These are phyloP conservation scores for Molossus alvarezi DNA, from an alignment of 2,797 vertebrate genomes.

Conservation along the genomic window DNA sequence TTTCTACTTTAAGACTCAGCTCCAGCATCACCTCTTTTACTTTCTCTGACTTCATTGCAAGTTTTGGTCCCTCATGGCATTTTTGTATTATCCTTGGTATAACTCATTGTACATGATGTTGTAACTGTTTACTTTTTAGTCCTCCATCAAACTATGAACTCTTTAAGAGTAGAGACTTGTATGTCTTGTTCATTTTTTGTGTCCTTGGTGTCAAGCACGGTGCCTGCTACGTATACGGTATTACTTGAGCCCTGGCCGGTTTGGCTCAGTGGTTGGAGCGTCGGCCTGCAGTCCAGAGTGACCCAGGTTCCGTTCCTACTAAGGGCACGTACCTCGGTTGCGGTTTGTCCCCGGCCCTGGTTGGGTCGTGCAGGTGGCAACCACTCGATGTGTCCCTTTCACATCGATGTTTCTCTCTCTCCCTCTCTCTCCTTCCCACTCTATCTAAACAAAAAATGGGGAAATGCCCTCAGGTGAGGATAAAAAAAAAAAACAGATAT, in stretches of 20 bases:
- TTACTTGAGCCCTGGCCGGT: not conserved
- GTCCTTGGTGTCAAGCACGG: slow-evolving; percentile 20
- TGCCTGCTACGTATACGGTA: slow-evolving; percentile 29
- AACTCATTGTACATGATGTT: not conserved
- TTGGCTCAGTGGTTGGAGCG: too few species aligned
- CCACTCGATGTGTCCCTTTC: too few species aligned
- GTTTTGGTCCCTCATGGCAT: not conserved
- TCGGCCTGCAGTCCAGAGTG: too few species aligned
- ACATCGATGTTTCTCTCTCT: too few species aligned
- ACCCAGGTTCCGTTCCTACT: too few species aligned
- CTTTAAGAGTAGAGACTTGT: slow-evolving; percentile 33
- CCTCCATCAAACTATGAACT: slow-evolving; percentile 28
- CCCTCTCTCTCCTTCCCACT: too few species aligned
- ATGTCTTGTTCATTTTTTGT: slow-evolving; percentile 47
- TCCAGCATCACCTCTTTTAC: not conserved
- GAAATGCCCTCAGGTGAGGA: too few species aligned
- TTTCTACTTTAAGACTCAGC: slow-evolving; percentile 4
- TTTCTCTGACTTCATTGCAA: slow-evolving; percentile 30
- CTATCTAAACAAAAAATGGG: too few species aligned
- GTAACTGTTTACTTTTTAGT: slow-evolving; percentile 38
- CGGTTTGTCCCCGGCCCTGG: too few species aligned
- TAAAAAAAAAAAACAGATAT: not conserved
- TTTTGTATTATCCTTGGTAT: not conserved
- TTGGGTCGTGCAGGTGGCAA: too few species aligned
- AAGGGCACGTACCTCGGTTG: too few species aligned